Percentiles rank a stretch among this genome's conserved stretches.
Evolutionary conservation across 2,113 vertebrate species (phyloP).

Genomic region (Nanorana parkeri): DNA sequence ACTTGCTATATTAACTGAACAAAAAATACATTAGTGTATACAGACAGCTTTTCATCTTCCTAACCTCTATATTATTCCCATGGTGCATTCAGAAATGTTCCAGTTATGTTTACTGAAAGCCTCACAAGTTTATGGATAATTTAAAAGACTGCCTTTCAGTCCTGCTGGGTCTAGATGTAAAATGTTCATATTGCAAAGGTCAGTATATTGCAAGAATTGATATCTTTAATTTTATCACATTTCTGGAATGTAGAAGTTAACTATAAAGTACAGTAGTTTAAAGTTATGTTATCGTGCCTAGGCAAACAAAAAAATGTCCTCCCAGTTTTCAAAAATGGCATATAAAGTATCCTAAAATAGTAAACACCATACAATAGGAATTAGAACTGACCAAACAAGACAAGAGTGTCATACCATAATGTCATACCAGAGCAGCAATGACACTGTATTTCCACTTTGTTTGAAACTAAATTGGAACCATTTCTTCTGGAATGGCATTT

Average conservation of each 20-base stretch:
- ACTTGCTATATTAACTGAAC: background rate
- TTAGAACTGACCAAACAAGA: too few relatives aligned
- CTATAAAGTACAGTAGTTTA: background rate
- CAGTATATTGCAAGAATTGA: background rate
- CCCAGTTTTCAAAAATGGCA: too few relatives aligned
- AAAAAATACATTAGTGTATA: background rate
- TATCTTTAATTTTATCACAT: constrained; percentile 24
- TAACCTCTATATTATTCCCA: background rate
- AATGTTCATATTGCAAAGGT: constrained; percentile 36
- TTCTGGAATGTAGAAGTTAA: background rate
- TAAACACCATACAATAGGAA: too few relatives aligned
- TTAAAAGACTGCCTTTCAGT: background rate
- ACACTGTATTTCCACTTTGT: too few relatives aligned
- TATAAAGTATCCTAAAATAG: too few relatives aligned
- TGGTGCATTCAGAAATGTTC: background rate
- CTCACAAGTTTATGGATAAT: background rate
- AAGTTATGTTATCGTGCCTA: background rate
- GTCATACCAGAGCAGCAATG: too few relatives aligned
- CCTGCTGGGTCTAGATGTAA: constrained; percentile 2
- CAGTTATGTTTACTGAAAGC: background rate
- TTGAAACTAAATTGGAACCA: too few relatives aligned
- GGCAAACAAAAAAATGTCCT: background rate
- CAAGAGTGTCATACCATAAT: too few relatives aligned
- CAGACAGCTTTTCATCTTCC: background rate
- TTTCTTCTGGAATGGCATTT: too few relatives aligned